Evolutionary conservation across 2,113 vertebrate species (phyloP).

Genomic region (Neodontobutis hainanensis): DNA sequence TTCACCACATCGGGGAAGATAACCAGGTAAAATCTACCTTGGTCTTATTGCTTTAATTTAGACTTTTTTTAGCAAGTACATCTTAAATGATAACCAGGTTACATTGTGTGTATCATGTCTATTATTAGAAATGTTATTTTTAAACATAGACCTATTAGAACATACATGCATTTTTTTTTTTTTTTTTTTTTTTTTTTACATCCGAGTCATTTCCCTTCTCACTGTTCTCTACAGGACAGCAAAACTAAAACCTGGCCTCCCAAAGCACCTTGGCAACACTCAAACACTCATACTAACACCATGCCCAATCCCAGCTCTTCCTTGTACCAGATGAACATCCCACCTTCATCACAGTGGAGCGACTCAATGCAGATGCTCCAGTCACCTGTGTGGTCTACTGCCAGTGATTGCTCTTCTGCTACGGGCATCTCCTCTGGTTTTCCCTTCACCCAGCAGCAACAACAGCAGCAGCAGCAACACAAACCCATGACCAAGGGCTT

Average conservation of each 20-base stretch:
- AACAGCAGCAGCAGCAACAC: conserved; percentile 76
- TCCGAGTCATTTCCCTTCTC: too few relatives aligned
- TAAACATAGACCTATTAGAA: too few relatives aligned
- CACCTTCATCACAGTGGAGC: conserved; percentile 90
- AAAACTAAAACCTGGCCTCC: conserved; percentile 99
- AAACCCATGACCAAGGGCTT: conserved; percentile 95
- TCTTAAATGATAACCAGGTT: background rate
- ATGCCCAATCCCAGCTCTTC: conserved; percentile 88
- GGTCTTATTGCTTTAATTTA: background rate
- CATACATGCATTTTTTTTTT: too few relatives aligned
- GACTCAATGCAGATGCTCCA: conserved; percentile 95
- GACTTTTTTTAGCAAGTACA: background rate
- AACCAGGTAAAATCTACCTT: conserved; percentile 83
- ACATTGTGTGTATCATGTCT: too few relatives aligned
- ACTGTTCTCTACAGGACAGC: conserved; percentile 83
- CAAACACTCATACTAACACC: conserved; percentile 75
- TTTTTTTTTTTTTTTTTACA: too few relatives aligned
- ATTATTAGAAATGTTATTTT: too few relatives aligned
- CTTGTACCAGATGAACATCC: conserved; percentile 89
- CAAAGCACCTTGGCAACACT: conserved; percentile 97
- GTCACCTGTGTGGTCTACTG: conserved; percentile 92
- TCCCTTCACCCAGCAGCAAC: conserved; percentile 85
- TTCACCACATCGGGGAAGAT: conserved; percentile 87
- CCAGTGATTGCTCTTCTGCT: conserved; percentile 84
- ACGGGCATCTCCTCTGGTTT: conserved; percentile 83